Evolutionary conservation across 2,797 vertebrate species (phyloP).

Genomic region (Chiroxiphia lanceolata): DNA sequence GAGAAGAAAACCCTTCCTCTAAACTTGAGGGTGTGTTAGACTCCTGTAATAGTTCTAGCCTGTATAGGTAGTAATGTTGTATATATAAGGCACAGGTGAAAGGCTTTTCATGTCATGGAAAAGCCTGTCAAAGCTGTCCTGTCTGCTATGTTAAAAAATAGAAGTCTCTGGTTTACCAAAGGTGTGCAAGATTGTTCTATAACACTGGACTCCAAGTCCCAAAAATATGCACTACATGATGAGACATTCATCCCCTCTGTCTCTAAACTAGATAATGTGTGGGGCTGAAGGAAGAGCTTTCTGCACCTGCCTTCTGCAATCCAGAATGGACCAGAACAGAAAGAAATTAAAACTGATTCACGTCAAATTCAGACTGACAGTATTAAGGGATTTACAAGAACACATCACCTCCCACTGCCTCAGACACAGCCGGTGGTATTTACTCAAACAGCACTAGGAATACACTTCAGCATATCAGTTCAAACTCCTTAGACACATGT

Average conservation of each 20-base stretch:
- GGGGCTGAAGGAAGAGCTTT: not conserved
- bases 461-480: not conserved
- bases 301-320: not conserved
- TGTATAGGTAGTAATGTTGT: not conserved
- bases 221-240: not conserved
- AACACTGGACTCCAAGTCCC: not conserved
- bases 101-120: not conserved
- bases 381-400: not conserved
- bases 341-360: not conserved
- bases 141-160: not conserved
- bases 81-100: not conserved
- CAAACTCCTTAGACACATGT: not conserved
- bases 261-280: not conserved
- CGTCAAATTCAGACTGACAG: not conserved
- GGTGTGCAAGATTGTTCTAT: not conserved
- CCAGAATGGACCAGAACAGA: not conserved
- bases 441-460: not conserved
- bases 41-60: not conserved
- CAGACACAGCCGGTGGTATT: not conserved
- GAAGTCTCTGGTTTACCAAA: not conserved
- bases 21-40: accelerated
- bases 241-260: not conserved
- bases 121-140: not conserved
- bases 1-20: not conserved
- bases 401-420: not conserved